Evolutionary conservation across 2,113 vertebrate species (phyloP), one percentile per base, ranked within the genome.

Genomic region (Pedetes capensis): DNA sequence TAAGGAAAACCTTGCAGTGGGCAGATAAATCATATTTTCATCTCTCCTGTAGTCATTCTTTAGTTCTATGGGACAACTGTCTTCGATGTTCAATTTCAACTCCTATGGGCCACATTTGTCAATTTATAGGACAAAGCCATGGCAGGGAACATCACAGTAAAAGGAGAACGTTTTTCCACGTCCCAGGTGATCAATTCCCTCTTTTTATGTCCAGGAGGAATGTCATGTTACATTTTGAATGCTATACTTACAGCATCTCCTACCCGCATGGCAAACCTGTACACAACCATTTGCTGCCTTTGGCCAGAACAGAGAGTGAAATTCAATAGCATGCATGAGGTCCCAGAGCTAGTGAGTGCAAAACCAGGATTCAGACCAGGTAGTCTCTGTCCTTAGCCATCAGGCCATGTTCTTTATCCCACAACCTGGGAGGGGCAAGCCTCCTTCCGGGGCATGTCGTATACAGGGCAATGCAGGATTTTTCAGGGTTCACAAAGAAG

Each of bases 401-500:
- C 12, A 34, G 23, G 6, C 25, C 16, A 1, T 13, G 13, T 27
- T 42, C 37, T 37, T 89, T 66, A 39, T n/a, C 22, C 8, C 17
- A 17, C n/a, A 8, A 2, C 7, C 39, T 44, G 12, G n/a, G 20
- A 13, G 29, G 25, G 27, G 0, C 3, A 44, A 22, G 53, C 2
- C 27, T 49, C n/a, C 66, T 69, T 91, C 44, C 71, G 18, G 47
- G 78, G 20, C 3, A 25, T 0, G 1, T 9, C 1, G 14, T 47
- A 0, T 13, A 3, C 34, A 2, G 9, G 14, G 3, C 44, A 27
- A 10, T 2, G 5, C 1, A 20, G 23, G 14, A 8, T 32, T 61
- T 87, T 44, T 81, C 64, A 75, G 78, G 13, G 10, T 47, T 80
- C 42, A 37, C 2, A 71, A 44, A 14, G 39, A 80, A 90, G 55